Conservation (phyloP, 1,140 invertebrate genomes). For the Bemisia tabaci region DNA sequence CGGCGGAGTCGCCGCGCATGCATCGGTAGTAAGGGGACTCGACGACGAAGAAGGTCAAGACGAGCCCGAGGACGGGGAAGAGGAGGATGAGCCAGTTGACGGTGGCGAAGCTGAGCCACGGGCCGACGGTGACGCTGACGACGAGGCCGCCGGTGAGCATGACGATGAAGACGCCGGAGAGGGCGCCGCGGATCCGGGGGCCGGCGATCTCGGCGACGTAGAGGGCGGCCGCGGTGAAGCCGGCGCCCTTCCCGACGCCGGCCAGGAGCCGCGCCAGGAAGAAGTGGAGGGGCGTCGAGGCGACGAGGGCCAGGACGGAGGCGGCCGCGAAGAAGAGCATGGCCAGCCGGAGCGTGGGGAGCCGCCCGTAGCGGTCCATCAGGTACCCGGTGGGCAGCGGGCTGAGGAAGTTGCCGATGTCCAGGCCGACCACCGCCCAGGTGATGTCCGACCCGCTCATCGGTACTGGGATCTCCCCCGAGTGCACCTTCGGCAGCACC, state of each 20-base stretch:
- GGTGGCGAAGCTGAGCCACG: constrained; percentile 49
- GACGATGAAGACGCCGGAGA: constrained; percentile 64
- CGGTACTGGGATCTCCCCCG: constrained; percentile 10
- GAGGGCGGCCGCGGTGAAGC: constrained; percentile 64
- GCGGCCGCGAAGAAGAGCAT: constrained; percentile 32
- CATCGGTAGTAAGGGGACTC: constrained; percentile 66
- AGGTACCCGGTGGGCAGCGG: constrained; percentile 31
- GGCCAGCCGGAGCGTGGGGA: constrained; percentile 47
- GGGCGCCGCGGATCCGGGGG: constrained; percentile 22
- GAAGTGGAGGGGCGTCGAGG: not conserved
- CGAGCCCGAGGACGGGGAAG: constrained; percentile 45
- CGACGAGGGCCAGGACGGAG: constrained; percentile 37
- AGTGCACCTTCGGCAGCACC: constrained; percentile 31
- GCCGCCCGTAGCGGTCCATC: constrained; percentile 61
- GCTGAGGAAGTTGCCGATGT: constrained; percentile 20
- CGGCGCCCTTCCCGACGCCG: constrained; percentile 56
- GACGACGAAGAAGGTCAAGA: constrained; percentile 57
- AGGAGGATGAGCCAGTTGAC: constrained; percentile 47
- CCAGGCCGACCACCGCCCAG: constrained; percentile 20
- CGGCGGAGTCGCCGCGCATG: constrained; percentile 38
- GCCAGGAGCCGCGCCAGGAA: constrained; percentile 18
- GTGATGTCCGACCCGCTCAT: constrained; percentile 13
- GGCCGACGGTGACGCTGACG: constrained; percentile 40
- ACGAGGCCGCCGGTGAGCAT: constrained; percentile 57
- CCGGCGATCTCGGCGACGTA: constrained; percentile 68